Evolutionary conservation across 2,797 vertebrate species (phyloP), one percentile per base, ranked within the genome.

Genomic region (Bovichtus variegatus): DNA sequence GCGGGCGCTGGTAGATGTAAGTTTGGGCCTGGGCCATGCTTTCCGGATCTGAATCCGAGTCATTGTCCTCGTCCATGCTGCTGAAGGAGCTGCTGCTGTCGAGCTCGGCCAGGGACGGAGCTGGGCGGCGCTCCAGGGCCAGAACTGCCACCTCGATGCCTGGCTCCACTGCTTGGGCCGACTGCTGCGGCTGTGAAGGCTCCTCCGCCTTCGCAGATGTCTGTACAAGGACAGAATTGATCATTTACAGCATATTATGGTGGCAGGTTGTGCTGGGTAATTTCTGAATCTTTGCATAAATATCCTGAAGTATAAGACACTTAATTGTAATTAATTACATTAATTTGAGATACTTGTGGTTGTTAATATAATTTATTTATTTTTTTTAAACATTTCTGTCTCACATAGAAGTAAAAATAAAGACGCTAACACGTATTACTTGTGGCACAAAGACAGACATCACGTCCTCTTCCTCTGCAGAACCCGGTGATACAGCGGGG

Each of bases 81-180:
- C 97, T 98, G 86, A 96, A 95, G 79, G 97, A 98, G 88, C 96
- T 96, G 92, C 89, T 95, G 75, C 96, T 97, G 91, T 97, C 96
- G 2, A 96, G 93, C 71, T 96, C 96, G 1, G 95, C 95, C 75
- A 97, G 89, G 38, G 95, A 96, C 6, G 96, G 95, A n/a, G 95
- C 93, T 1, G 90, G 90, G 23, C 89, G 88, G 21, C 87, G 86
- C 60, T 94, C 94, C 59, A 96, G 68, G 58, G 92, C 58, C 86
- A 94, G 83, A 29, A 85, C 92, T 5, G 94, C 76, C 82, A 93
- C 93, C 67, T 92, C 90, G 4, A 92, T 84, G 63, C 71, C 65
- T 11, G 83, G 6, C 46, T 90, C 91, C 63, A 82, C 81, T 2
- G 64, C 64, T 29, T 9, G 59, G 29, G 61, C 36, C 0, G 67